These are phyloP conservation scores for Drosophila putrida DNA, from an alignment of 2,888 invertebrate species.

Conservation along the genomic window DNA sequence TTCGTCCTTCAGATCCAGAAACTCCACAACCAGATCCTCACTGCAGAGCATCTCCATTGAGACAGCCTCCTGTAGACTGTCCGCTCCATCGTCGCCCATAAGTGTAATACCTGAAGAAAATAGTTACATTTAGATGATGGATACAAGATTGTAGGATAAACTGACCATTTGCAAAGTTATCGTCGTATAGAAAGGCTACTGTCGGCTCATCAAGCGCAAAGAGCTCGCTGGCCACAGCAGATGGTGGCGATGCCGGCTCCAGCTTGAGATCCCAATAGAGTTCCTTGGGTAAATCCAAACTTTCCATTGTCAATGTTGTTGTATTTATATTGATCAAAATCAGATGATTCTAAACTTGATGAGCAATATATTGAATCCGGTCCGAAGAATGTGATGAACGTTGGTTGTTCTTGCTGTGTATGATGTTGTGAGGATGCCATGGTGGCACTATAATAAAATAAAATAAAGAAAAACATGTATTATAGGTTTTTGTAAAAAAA, in stretches of 20 bases:
- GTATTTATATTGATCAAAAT: slow-evolving; percentile 41
- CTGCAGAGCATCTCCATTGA: slow-evolving; percentile 64
- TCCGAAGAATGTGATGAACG: slow-evolving; percentile 88
- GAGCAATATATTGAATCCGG: slow-evolving; percentile 85
- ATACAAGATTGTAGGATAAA: neutral
- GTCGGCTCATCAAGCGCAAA: slow-evolving; percentile 77
- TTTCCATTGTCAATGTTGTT: slow-evolving; percentile 80
- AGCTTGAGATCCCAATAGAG: slow-evolving; percentile 84
- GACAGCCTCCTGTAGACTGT: slow-evolving; percentile 30
- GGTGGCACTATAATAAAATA: slow-evolving; percentile 89
- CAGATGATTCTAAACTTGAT: slow-evolving; percentile 45
- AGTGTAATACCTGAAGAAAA: slow-evolving; percentile 70
- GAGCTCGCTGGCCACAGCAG: slow-evolving; percentile 73
- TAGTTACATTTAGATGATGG: neutral
- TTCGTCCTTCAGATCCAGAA: slow-evolving; percentile 78
- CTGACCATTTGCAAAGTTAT: slow-evolving; percentile 84
- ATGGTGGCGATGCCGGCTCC: slow-evolving; percentile 84
- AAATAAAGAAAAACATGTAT: neutral
- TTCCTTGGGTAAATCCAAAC: slow-evolving; percentile 83
- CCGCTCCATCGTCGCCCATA: slow-evolving; percentile 45
- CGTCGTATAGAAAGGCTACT: slow-evolving; percentile 72
- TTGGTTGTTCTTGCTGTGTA: slow-evolving; percentile 57
- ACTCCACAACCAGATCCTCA: slow-evolving; percentile 81
- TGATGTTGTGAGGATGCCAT: slow-evolving; percentile 90
- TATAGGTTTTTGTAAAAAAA: neutral